Percentiles rank a stretch among this genome's conserved stretches.
Evolutionary conservation across 2,888 invertebrate genomes (phyloP).

Genomic region (Sylvicola cinctus): DNA sequence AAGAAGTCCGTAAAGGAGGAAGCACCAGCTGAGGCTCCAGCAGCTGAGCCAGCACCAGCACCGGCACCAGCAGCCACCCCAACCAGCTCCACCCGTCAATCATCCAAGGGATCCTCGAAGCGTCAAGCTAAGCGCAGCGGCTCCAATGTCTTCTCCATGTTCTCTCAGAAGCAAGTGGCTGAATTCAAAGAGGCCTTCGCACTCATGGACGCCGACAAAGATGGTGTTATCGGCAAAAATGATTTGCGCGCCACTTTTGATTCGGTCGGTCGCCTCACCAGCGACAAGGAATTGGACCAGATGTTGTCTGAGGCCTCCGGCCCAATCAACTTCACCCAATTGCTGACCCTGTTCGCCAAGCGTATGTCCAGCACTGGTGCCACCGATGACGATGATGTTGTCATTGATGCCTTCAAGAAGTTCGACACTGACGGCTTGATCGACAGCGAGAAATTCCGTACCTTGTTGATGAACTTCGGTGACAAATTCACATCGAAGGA

Average conservation of each 20-base stretch:
- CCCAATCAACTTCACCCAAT: constrained; percentile 89
- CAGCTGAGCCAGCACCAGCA: constrained; percentile 42
- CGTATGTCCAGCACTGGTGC: constrained; percentile 80
- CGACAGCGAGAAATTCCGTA: constrained; percentile 74
- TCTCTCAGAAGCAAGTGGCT: constrained; percentile 88
- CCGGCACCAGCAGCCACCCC: constrained; percentile 40
- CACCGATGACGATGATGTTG: constrained; percentile 78
- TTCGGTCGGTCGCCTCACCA: constrained; percentile 72
- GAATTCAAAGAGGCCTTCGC: constrained; percentile 95
- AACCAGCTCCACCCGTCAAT: constrained; percentile 54
- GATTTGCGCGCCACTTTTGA: constrained; percentile 84
- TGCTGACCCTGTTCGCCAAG: constrained; percentile 76
- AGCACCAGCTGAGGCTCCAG: constrained; percentile 38
- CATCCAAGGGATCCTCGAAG: constrained; percentile 24
- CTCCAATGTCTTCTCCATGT: constrained; percentile 93
- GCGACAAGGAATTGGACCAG: constrained; percentile 77
- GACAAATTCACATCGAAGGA: constrained; percentile 79
- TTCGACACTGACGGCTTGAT: constrained; percentile 79
- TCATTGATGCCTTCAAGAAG: constrained; percentile 78
- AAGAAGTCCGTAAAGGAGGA: constrained; percentile 63
- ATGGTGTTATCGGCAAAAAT: constrained; percentile 73
- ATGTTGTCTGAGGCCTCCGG: constrained; percentile 76
- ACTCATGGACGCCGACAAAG: constrained; percentile 91
- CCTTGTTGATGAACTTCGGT: constrained; percentile 82
- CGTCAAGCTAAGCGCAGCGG: constrained; percentile 71